Base-by-base conservation (phyloP, 2,797 vertebrate genomes). In the Momotus momota region DNA sequence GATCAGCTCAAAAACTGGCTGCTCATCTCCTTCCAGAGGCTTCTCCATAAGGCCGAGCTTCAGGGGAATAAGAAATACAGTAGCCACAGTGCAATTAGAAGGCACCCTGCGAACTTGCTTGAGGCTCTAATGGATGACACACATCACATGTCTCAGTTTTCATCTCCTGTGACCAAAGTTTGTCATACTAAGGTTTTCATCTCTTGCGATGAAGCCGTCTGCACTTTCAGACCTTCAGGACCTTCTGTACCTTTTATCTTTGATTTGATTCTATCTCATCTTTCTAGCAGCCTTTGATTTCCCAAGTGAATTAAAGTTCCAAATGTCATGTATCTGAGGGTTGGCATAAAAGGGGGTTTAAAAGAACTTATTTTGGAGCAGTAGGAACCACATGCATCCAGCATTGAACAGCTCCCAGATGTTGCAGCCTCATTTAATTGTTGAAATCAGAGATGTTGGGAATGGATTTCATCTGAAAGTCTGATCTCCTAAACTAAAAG, bases 391-490 rank as follows among this genome's bases (percentile, higher is more conserved):
- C 90, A 92, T 57, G 49, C 74, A 90, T 94, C 90, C 90, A 95
- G 80, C 60, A 82, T 84, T 86, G 93, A 95, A 88, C 84, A 87
- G 92, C 84, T 94, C 94, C 94, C 95, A 96, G 91, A 95, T 94
- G 94, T 94, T 94, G 90, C 78, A 94, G 71, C 52, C 91, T 96
- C 89, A 74, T 94, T 95, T 95, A 96, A 96, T 96, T 96, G 93
- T 83, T 92, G 91, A 96, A 96, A 95, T 96, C 94, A 96, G 96
- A 96, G 95, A 94, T 89, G 88, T 77, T 95, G 86, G 90, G 93
- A 91, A 95, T 86, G 86, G 81, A 84, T 97, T 94, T 95, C 81
- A 94, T 97, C 93, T 96, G 81, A 95, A 96, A 96, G 94, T 94
- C 88, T 96, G 96, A 95, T 96, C 91, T 90, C 67, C 92, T 92